Evolutionary conservation across 2,888 invertebrate genomes (phyloP).

Genomic region (Kryphioiulus occultus): DNA sequence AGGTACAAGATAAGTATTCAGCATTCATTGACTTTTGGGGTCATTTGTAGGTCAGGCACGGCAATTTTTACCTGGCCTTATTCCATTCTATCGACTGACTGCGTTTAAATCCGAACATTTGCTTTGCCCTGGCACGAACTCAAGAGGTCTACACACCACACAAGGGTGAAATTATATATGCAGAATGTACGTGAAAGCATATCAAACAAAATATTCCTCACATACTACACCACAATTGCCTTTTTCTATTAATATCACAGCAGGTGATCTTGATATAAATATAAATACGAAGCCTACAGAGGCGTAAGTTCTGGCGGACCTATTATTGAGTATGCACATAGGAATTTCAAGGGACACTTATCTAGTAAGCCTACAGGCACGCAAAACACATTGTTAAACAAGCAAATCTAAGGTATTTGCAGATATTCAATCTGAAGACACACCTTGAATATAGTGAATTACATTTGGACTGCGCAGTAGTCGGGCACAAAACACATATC

Average conservation of each 20-base stretch:
- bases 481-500: background rate
- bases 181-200: background rate
- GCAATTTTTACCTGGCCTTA: constrained; percentile 6
- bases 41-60: constrained; percentile 21
- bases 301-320: background rate
- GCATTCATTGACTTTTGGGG: background rate
- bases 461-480: background rate
- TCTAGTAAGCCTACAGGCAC: background rate
- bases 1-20: background rate
- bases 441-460: background rate
- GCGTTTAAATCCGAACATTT: constrained; percentile 10
- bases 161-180: background rate
- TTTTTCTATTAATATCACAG: constrained; percentile 33
- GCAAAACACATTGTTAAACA: background rate
- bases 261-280: constrained; percentile 33
- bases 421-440: background rate
- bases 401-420: background rate
- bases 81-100: constrained; percentile 3
- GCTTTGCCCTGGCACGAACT: background rate
- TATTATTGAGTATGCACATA: background rate
- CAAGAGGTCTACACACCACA: background rate
- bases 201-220: background rate
- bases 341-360: background rate
- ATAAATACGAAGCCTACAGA: background rate
- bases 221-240: background rate